phyloP scores from a whole-genome alignment of 2,797 vertebrate species.

The Protosalanx chinensis region DNA sequence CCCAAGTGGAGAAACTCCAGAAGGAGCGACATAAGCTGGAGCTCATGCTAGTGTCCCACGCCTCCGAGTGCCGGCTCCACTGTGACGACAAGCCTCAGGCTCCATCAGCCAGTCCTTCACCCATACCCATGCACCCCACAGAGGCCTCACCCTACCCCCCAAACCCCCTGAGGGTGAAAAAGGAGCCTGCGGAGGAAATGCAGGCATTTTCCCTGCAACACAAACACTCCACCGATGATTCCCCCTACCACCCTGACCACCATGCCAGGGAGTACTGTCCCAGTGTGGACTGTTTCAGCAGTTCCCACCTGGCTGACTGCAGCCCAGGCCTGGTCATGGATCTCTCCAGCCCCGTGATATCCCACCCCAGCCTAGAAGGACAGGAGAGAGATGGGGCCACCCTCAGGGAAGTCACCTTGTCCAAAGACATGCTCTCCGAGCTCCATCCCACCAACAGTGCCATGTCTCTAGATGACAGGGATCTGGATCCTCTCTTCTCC shows the following conservation, averaged over 20 bases:
- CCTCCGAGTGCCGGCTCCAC: conserved; percentile 77
- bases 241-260: conserved; percentile 75
- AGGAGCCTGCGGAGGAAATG: conserved; percentile 75
- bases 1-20: conserved; percentile 77
- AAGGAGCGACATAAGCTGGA: conserved; percentile 82
- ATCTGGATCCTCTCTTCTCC: conserved; percentile 79
- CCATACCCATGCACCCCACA: conserved; percentile 38
- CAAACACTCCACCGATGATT: conserved; percentile 79
- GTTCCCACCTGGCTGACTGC: conserved; percentile 76
- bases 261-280: conserved; percentile 54
- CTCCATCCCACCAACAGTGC: conserved; percentile 68
- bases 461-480: not conserved
- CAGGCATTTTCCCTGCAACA: conserved; percentile 65
- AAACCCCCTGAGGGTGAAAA: conserved; percentile 71
- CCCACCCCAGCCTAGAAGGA: conserved; percentile 76
- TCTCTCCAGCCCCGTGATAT: conserved; percentile 76
- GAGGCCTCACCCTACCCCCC: conserved; percentile 47
- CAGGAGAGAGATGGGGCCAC: conserved; percentile 71
- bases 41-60: conserved; percentile 80
- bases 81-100: conserved; percentile 59
- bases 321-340: conserved; percentile 78
- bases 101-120: conserved; percentile 40
- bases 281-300: conserved; percentile 77
- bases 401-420: conserved; percentile 76
- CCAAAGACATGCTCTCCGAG: conserved; percentile 72